A percentile compares a stretch with the other conserved stretches of the same genome.
These are phyloP conservation scores for Panthera uncia DNA, from an alignment of 2,113 vertebrate species.

Conservation along the genomic window DNA sequence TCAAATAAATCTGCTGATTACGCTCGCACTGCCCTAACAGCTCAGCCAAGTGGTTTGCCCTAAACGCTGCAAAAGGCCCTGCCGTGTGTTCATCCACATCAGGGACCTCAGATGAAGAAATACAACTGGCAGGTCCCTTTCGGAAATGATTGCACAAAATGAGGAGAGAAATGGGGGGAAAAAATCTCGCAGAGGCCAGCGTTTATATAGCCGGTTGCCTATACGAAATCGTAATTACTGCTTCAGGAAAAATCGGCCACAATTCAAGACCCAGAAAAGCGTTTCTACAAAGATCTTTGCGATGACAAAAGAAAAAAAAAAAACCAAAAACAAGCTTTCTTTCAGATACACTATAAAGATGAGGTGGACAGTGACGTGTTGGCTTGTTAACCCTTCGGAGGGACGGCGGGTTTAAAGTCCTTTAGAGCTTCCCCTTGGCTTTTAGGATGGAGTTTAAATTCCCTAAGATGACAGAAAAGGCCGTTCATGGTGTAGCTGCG, in stretches of 20 bases:
- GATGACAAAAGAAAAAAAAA: neutral
- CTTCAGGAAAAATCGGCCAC: neutral
- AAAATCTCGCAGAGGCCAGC: neutral
- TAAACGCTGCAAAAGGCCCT: neutral
- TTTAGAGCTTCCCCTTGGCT: neutral
- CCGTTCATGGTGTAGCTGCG: rapidly evolving
- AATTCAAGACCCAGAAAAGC: neutral
- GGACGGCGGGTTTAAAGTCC: neutral
- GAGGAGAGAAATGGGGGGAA: neutral
- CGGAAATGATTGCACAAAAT: neutral
- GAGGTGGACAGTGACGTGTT: rapidly evolving
- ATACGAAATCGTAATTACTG: neutral
- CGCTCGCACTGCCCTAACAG: rapidly evolving
- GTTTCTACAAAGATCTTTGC: neutral
- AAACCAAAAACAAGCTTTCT: neutral
- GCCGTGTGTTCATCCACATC: neutral
- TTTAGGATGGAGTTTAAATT: neutral
- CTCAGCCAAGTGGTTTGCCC: neutral
- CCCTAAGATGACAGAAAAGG: neutral
- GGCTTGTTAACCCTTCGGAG: neutral
- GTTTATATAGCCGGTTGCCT: neutral
- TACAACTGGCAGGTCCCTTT: rapidly evolving
- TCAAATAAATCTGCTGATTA: constrained; percentile 29
- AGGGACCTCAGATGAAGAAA: neutral
- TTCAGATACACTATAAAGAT: neutral